These are phyloP conservation scores for Ciconia maguari DNA, from an alignment of 2,113 vertebrate genomes.

Conservation along the genomic window DNA sequence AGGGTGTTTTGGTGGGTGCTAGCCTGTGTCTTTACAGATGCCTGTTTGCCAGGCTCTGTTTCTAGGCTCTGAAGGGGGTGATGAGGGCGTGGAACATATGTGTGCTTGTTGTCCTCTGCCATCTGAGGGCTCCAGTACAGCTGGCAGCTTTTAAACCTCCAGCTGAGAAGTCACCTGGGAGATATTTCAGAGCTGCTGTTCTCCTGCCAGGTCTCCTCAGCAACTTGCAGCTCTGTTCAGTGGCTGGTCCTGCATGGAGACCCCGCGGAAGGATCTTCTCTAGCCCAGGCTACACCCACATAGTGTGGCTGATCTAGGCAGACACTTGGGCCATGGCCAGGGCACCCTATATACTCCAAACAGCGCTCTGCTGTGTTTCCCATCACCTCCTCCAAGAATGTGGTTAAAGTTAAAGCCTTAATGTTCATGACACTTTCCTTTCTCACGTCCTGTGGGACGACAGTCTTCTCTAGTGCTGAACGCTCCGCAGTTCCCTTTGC, in stretches of 20 bases:
- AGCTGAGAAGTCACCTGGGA: neutral
- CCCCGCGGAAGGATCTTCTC: neutral
- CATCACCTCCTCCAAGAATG: neutral
- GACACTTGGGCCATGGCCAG: neutral
- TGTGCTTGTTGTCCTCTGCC: accelerated
- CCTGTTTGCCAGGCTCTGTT: neutral
- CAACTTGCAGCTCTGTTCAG: neutral
- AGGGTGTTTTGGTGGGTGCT: neutral
- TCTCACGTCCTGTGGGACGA: neutral
- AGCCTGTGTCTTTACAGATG: neutral
- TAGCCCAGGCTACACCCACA: neutral
- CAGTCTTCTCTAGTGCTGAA: neutral
- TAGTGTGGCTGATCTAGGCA: neutral
- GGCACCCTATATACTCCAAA: neutral
- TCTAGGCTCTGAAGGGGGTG: neutral
- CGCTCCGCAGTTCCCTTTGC: neutral
- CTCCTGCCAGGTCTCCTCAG: neutral
- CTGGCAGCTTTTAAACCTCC: neutral
- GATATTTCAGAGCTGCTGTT: neutral
- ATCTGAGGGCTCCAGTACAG: neutral
- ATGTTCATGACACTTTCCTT: neutral
- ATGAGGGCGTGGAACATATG: neutral
- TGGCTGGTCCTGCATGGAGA: neutral
- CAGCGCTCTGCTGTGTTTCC: neutral
- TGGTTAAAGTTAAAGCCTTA: neutral